A percentile compares a stretch with the other conserved stretches of the same genome.
These are phyloP conservation scores for Pherbina coryleti DNA, from an alignment of 2,888 invertebrate species.

Conservation along the genomic window DNA sequence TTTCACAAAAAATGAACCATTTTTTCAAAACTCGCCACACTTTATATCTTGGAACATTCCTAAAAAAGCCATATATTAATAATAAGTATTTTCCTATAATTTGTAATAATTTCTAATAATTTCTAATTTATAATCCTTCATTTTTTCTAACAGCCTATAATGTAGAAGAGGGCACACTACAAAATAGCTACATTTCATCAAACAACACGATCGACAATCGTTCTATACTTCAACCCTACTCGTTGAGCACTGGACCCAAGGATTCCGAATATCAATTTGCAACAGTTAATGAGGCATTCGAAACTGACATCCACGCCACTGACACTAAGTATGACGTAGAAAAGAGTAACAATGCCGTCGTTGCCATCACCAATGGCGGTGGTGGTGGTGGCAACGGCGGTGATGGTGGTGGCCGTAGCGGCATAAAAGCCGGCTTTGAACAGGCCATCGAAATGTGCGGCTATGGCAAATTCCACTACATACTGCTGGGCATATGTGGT, in stretches of 20 bases:
- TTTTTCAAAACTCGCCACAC: no score
- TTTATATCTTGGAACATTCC: not conserved
- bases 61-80: no score
- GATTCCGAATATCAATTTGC: slow-evolving; percentile 64
- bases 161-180: slow-evolving; percentile 86
- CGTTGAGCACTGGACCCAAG: slow-evolving; percentile 61
- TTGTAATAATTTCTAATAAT: no score
- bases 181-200: slow-evolving; percentile 79
- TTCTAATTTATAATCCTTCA: not conserved
- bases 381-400: slow-evolving; percentile 49
- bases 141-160: slow-evolving; percentile 79
- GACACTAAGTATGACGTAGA: slow-evolving; percentile 63
- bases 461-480: slow-evolving; percentile 82
- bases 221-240: slow-evolving; percentile 65
- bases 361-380: slow-evolving; percentile 39
- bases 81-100: no score
- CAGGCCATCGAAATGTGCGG: slow-evolving; percentile 88
- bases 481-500: slow-evolving; percentile 90
- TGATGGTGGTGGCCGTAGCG: slow-evolving; percentile 61
- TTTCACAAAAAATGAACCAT: no score
- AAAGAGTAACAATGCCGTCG: slow-evolving; percentile 52
- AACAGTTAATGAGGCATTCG: slow-evolving; percentile 62
- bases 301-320: slow-evolving; percentile 53
- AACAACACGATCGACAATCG: slow-evolving; percentile 67
- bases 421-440: slow-evolving; percentile 87